A percentile compares a stretch with the other conserved stretches of the same genome.
phyloP scores from a whole-genome alignment of 1,140 invertebrate genomes.

The Lepidurus packardi region DNA sequence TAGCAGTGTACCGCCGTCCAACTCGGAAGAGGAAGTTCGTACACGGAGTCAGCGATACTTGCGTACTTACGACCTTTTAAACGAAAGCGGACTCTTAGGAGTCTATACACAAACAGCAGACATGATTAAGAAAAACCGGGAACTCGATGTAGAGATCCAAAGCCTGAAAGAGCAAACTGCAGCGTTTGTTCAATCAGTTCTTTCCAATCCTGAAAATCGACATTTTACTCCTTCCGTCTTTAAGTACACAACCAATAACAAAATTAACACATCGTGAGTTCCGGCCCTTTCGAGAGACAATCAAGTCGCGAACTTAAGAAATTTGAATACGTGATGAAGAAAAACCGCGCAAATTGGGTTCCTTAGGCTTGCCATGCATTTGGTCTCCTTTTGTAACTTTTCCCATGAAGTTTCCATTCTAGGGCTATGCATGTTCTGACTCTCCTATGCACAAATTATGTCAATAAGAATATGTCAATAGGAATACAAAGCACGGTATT shows the following conservation, averaged over 20 bases:
- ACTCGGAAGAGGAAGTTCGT: not conserved
- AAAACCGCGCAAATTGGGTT: not conserved
- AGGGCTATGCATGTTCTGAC: not conserved
- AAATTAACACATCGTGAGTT: not conserved
- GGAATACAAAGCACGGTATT: not conserved
- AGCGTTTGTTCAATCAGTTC: not conserved
- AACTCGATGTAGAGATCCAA: not conserved
- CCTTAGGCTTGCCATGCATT: not conserved
- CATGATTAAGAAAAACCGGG: not conserved
- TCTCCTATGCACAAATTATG: constrained; percentile 2
- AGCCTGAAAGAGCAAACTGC: not conserved
- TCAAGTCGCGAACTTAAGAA: not conserved
- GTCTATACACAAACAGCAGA: not conserved
- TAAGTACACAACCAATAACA: not conserved
- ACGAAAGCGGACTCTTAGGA: not conserved
- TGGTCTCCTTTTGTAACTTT: not conserved
- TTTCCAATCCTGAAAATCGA: not conserved
- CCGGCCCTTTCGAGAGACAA: not conserved
- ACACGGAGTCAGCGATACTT: not conserved
- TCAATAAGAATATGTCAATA: not conserved
- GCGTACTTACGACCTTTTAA: not conserved
- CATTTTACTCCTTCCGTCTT: not conserved
- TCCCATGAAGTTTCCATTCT: not conserved
- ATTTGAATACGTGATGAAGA: not conserved
- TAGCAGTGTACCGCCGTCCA: not conserved